Conservation (phyloP, 2,113 vertebrate species). For the Sander vitreus region DNA sequence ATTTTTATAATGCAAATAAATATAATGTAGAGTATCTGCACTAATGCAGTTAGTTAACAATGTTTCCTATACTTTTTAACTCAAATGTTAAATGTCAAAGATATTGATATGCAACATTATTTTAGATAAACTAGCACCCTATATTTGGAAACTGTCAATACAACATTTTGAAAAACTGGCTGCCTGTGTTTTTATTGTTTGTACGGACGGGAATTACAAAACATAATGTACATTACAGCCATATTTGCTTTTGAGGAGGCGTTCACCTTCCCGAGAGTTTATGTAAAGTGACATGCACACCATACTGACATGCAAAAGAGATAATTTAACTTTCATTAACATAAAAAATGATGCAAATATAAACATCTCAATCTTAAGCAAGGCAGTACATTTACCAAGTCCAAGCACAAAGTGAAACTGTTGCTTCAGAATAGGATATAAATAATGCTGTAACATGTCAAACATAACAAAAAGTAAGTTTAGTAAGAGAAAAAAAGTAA, state of each 20-base stretch:
- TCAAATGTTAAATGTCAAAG: background rate
- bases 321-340: conserved; percentile 38
- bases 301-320: conserved; percentile 66
- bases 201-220: conserved; percentile 63
- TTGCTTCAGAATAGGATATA: conserved; percentile 36
- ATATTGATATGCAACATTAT: background rate
- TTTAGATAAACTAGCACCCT: background rate
- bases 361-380: conserved; percentile 37
- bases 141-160: conserved; percentile 2
- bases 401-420: background rate
- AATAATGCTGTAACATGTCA: conserved; percentile 43
- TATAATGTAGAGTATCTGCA: conserved; percentile 8
- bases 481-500: too few relatives aligned
- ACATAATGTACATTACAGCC: conserved; percentile 62
- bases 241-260: conserved; percentile 48
- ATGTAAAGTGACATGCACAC: conserved; percentile 71
- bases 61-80: conserved; percentile 21
- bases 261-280: conserved; percentile 32
- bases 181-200: conserved; percentile 76
- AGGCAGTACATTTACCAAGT: conserved; percentile 9
- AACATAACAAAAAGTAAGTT: conserved; percentile 2
- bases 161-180: conserved; percentile 51
- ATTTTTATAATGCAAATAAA: conserved; percentile 36
- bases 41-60: too few relatives aligned
- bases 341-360: conserved; percentile 51